Evolutionary conservation across 2,888 invertebrate genomes (phyloP).

Genomic region (Epirrita christyi): DNA sequence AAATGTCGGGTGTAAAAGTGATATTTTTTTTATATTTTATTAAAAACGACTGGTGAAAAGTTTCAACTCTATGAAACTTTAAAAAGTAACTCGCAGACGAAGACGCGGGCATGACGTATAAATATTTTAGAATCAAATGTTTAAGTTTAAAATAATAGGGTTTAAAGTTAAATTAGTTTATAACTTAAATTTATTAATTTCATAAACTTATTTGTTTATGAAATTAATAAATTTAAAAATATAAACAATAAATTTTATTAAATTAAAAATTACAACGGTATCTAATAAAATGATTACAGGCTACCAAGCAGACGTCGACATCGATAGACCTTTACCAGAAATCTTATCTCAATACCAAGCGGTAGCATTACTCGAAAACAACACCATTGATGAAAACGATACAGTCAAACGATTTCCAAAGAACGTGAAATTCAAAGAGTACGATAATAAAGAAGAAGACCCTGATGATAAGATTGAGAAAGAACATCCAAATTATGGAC

Average conservation of each 20-base stretch:
- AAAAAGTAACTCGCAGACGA: too few relatives aligned
- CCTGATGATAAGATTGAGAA: constrained; percentile 67
- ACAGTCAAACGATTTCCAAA: constrained; percentile 47
- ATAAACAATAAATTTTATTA: too few relatives aligned
- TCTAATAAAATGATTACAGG: constrained; percentile 49
- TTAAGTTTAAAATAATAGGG: too few relatives aligned
- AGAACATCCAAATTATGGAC: constrained; percentile 70
- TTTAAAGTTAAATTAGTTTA: too few relatives aligned
- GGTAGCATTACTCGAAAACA: constrained; percentile 60
- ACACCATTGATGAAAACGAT: constrained; percentile 60
- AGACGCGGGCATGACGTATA: too few relatives aligned
- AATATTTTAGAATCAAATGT: too few relatives aligned
- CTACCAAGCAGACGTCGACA: constrained; percentile 74
- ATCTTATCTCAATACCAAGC: constrained; percentile 59
- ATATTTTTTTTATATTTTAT: too few relatives aligned
- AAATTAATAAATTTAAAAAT: too few relatives aligned
- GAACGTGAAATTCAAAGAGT: constrained; percentile 50
- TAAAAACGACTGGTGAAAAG: too few relatives aligned
- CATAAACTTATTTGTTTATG: too few relatives aligned
- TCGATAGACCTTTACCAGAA: constrained; percentile 60
- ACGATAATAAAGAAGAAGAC: constrained; percentile 68
- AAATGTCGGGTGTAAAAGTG: constrained; percentile 2
- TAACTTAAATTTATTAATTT: too few relatives aligned
- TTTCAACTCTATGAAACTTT: too few relatives aligned
- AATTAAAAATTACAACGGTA: constrained; percentile 39